Conservation (phyloP, 1,140 invertebrate species). For the Ridgeia piscesae region DNA sequence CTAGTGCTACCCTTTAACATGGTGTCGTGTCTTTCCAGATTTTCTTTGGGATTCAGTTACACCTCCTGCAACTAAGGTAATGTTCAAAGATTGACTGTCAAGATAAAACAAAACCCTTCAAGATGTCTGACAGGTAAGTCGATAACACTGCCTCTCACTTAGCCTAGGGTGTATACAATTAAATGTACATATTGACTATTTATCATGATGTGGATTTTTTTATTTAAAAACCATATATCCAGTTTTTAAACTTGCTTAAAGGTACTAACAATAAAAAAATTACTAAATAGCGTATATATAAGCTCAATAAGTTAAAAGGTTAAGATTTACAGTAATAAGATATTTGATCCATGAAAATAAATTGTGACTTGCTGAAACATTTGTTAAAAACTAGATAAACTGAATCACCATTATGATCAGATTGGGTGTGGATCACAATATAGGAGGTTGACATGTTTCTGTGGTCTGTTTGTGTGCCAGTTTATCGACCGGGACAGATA, state of each 20-base stretch:
- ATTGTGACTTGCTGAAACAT: not conserved
- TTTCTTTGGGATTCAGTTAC: not conserved
- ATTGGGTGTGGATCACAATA: not conserved
- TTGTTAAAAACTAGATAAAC: not conserved
- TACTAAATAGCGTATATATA: no score
- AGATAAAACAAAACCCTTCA: not conserved
- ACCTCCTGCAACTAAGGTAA: not conserved
- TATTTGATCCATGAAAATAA: not conserved
- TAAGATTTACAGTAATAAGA: not conserved
- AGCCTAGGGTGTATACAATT: no score
- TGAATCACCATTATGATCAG: not conserved
- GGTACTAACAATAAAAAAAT: no score
- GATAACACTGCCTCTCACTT: no score
- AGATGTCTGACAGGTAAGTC: not conserved
- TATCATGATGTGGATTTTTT: no score
- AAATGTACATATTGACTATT: no score
- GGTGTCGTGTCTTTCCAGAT: not conserved
- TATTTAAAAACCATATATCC: no score
- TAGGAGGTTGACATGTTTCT: not conserved
- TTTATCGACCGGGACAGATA: not conserved
- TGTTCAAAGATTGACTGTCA: not conserved
- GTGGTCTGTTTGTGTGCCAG: not conserved
- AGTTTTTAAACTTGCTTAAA: no score
- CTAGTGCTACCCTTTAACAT: not conserved
- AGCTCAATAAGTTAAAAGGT: no score